Base-by-base conservation (phyloP, 2,113 vertebrate genomes). In the Orycteropus afer region DNA sequence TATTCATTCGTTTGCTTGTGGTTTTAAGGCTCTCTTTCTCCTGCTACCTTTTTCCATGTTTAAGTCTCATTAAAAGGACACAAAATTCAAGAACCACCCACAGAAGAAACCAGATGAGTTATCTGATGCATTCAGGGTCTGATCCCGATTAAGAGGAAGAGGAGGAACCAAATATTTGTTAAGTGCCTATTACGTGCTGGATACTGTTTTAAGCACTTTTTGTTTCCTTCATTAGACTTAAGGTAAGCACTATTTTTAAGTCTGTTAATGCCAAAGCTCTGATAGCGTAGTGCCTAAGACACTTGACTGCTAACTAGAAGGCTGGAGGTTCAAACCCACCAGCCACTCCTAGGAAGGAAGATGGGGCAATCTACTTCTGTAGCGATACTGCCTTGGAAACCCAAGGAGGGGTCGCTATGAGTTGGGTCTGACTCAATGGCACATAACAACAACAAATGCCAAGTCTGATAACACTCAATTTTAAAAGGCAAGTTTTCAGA, bases 401-500 rank as follows among this genome's bases (percentile, higher is more conserved):
- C n/a, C n/a, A n/a, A n/a, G n/a, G n/a, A n/a, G n/a, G n/a, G n/a
- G n/a, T n/a, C n/a, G n/a, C n/a, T n/a, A n/a, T n/a, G n/a, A n/a
- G n/a, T n/a, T n/a, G n/a, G n/a, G n/a, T n/a, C n/a, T n/a, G n/a
- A n/a, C n/a, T n/a, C n/a, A n/a, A n/a, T n/a, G n/a, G n/a, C n/a
- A n/a, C n/a, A n/a, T n/a, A n/a, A n/a, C n/a, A n/a, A n/a, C n/a
- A n/a, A 94, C 55, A 91, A 89, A 95, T 85, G 37, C 42, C 81
- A 97, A 96, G 95, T 4, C 51, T 59, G 37, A 78, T 92, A 88
- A 93, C 23, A 11, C 3, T 97, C 71, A 82, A 89, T 95, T 93
- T 96, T 92, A 95, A 94, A 96, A 93, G 57, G n/a, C 69, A 95
- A 94, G 73, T 14, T 83, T 89, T 94, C 17, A 37, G 34, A 90